Conservation (phyloP, 2,797 vertebrate species). For the Tachyglossus aculeatus region DNA sequence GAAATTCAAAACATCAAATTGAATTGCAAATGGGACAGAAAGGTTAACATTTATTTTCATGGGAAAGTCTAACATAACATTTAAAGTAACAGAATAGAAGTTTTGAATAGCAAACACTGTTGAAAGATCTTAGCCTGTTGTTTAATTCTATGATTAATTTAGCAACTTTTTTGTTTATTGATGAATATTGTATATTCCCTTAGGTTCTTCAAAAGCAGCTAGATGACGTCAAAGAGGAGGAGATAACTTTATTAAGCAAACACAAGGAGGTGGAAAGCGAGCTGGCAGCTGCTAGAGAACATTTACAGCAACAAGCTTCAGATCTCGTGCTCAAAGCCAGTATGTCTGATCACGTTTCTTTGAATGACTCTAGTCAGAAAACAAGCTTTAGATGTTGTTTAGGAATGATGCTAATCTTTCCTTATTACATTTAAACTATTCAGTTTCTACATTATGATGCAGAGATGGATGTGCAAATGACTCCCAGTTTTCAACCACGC, state of each 20-base stretch:
- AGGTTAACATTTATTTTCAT: background rate
- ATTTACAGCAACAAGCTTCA: conserved; percentile 93
- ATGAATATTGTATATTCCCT: conserved; percentile 46
- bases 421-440: background rate
- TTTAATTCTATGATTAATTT: background rate
- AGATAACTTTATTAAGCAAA: conserved; percentile 89
- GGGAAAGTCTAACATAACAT: background rate
- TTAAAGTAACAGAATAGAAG: too few relatives aligned
- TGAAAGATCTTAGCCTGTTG: too few relatives aligned
- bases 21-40: background rate
- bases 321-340: conserved; percentile 98
- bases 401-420: background rate
- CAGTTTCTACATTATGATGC: conserved; percentile 3
- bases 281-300: conserved; percentile 90
- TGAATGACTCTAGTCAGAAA: conserved; percentile 21
- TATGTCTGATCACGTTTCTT: conserved; percentile 76
- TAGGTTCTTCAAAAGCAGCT: conserved; percentile 94
- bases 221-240: conserved; percentile 93
- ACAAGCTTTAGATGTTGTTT: conserved; percentile 8
- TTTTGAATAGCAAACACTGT: too few relatives aligned
- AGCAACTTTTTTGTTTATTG: conserved; percentile 12
- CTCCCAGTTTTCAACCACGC: too few relatives aligned
- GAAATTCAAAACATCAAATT: background rate
- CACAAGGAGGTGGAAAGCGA: conserved; percentile 96
- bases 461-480: too few relatives aligned